A percentile compares a stretch with the other conserved stretches of the same genome.
phyloP scores from a whole-genome alignment of 2,797 vertebrate genomes.

The Adrianichthys oophorus region DNA sequence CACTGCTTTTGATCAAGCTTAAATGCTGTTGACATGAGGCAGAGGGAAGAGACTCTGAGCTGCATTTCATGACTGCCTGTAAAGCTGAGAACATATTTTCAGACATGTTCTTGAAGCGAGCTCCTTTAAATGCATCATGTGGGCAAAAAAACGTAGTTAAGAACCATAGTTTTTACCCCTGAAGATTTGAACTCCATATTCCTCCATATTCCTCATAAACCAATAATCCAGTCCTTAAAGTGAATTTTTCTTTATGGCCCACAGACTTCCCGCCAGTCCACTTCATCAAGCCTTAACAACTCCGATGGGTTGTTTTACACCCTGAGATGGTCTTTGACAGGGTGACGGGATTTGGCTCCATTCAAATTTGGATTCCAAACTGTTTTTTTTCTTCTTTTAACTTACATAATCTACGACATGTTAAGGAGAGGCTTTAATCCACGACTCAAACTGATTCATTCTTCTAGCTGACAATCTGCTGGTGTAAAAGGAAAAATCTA shows the following conservation, averaged over 20 bases:
- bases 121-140: neutral
- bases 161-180: constrained; percentile 33
- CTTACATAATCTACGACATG: constrained; percentile 23
- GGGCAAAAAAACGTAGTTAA: constrained; percentile 5
- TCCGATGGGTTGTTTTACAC: constrained; percentile 27
- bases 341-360: constrained; percentile 24
- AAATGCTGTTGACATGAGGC: constrained; percentile 36
- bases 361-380: constrained; percentile 10
- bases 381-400: constrained; percentile 6
- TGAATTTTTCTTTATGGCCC: constrained; percentile 47
- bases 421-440: constrained; percentile 41
- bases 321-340: constrained; percentile 7
- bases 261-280: constrained; percentile 29
- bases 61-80: neutral
- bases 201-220: constrained; percentile 37
- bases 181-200: constrained; percentile 46
- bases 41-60: neutral
- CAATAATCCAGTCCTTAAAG: constrained; percentile 66
- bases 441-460: constrained; percentile 13
- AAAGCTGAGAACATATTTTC: neutral
- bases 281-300: constrained; percentile 21
- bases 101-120: neutral
- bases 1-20: constrained; percentile 44
- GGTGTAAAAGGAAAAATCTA: constrained; percentile 31
- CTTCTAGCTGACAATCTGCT: constrained; percentile 19